Conservation (phyloP, 30 jellyfish, hydroid and myxozoan species). For the Sanderia malayensis region DNA sequence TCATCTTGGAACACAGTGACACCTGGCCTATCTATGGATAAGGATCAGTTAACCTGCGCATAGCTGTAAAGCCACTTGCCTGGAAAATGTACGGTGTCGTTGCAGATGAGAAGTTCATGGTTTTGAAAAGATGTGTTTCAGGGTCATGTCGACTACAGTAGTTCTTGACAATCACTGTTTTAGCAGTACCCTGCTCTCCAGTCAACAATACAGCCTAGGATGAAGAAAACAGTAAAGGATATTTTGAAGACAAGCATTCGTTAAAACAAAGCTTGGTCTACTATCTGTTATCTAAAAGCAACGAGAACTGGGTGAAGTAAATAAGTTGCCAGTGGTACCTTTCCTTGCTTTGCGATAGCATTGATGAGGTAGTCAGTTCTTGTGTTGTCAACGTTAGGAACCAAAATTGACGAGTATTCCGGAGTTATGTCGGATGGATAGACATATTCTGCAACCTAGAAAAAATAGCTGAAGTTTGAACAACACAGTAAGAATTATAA, state of each 20-base stretch:
- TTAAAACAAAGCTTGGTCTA: too few species aligned
- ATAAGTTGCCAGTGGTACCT: slow-evolving; percentile 21
- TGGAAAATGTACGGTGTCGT: slow-evolving; percentile 73
- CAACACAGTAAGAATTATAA: too few species aligned
- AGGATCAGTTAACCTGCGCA: too few species aligned
- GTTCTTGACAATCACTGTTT: slow-evolving; percentile 76
- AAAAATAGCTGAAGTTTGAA: too few species aligned
- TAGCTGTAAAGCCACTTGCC: too few species aligned
- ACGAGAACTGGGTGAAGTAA: too few species aligned
- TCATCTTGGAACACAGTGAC: too few species aligned
- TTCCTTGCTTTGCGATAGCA: slow-evolving; percentile 77
- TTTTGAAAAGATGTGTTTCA: slow-evolving; percentile 78
- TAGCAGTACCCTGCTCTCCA: slow-evolving; percentile 95
- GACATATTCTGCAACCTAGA: slow-evolving; percentile 50
- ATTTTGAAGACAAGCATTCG: too few species aligned
- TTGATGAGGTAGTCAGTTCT: slow-evolving; percentile 70
- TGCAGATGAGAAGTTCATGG: slow-evolving; percentile 88
- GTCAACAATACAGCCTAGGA: slow-evolving; percentile 71
- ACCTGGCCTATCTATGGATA: too few species aligned
- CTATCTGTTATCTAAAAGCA: too few species aligned
- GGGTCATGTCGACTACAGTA: slow-evolving; percentile 65
- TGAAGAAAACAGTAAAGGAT: too few species aligned
- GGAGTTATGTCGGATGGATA: slow-evolving; percentile 77
- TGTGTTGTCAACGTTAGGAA: slow-evolving; percentile 85
- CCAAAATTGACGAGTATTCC: slow-evolving; percentile 78